Conservation (phyloP, 1,140 invertebrate species). For the Nephotettix cincticeps region DNA sequence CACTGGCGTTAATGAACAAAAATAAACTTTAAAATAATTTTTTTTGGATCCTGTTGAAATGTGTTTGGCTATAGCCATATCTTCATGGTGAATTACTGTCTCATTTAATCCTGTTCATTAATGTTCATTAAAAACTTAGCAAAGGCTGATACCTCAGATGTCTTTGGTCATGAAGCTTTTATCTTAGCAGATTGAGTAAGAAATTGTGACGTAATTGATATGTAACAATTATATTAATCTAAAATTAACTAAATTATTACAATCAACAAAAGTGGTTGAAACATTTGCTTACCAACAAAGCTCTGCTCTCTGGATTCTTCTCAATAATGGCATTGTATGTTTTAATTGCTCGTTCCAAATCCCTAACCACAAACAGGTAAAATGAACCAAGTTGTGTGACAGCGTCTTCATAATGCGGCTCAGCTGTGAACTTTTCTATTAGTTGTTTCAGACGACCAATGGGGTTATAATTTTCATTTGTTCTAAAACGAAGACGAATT, state of each 20-base stretch:
- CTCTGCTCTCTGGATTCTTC: neutral
- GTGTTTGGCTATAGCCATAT: no score
- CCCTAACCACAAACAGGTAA: neutral
- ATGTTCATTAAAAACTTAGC: no score
- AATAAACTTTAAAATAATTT: no score
- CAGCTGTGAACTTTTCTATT: neutral
- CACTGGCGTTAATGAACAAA: no score
- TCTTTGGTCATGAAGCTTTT: no score
- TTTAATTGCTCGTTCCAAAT: neutral
- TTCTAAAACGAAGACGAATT: neutral
- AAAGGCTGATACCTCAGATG: no score
- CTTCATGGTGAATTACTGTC: no score
- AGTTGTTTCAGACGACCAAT: neutral
- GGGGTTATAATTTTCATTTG: neutral
- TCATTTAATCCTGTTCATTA: no score
- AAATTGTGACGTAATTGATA: no score
- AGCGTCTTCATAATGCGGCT: neutral
- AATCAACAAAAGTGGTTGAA: neutral
- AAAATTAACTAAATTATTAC: neutral
- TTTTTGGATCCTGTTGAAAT: no score
- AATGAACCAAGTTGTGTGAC: neutral
- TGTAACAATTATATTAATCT: no score
- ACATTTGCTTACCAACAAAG: neutral
- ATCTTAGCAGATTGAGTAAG: no score
- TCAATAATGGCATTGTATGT: neutral